Conservation (phyloP, 1,140 invertebrate species). For the Andrena cerasifolii region DNA sequence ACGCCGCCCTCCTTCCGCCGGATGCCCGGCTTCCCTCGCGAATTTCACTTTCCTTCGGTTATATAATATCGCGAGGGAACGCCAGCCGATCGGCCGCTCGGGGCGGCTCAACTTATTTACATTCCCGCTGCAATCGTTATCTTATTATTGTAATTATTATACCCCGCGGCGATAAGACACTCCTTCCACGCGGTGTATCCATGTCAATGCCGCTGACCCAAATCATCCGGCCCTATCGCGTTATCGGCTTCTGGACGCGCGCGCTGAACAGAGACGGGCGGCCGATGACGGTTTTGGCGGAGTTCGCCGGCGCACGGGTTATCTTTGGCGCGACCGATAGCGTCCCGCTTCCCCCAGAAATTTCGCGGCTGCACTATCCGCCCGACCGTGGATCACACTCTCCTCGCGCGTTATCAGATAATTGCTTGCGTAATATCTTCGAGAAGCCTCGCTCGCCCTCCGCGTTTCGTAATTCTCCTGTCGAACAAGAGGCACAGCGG, state of each 20-base stretch:
- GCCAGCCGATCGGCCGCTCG: background rate
- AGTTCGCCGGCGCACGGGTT: conserved; percentile 45
- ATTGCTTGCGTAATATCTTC: conserved; percentile 34
- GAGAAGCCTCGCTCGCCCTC: conserved; percentile 1
- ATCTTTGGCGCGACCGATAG: conserved; percentile 35
- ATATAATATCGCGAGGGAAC: conserved; percentile 38
- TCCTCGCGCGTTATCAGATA: conserved; percentile 24
- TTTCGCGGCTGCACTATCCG: conserved; percentile 23
- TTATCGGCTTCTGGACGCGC: conserved; percentile 26
- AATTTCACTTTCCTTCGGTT: background rate
- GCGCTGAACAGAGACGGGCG: background rate
- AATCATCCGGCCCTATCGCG: conserved; percentile 38
- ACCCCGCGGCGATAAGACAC: conserved; percentile 18
- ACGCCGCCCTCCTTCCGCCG: background rate
- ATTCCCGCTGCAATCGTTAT: conserved; percentile 59
- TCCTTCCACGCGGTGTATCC: conserved; percentile 8
- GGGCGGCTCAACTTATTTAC: conserved; percentile 51
- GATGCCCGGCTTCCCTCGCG: background rate
- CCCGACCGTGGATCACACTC: background rate
- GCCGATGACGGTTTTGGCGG: conserved; percentile 41
- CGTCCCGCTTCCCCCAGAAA: too few relatives aligned
- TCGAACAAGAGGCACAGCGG: too few relatives aligned
- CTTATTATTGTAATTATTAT: conserved; percentile 62
- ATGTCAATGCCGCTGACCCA: conserved; percentile 59
- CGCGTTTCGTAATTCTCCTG: background rate